Evolutionary conservation across 2,888 invertebrate species (phyloP), one percentile per base, ranked within the genome.

Genomic region (Synanthedon myopaeformis): DNA sequence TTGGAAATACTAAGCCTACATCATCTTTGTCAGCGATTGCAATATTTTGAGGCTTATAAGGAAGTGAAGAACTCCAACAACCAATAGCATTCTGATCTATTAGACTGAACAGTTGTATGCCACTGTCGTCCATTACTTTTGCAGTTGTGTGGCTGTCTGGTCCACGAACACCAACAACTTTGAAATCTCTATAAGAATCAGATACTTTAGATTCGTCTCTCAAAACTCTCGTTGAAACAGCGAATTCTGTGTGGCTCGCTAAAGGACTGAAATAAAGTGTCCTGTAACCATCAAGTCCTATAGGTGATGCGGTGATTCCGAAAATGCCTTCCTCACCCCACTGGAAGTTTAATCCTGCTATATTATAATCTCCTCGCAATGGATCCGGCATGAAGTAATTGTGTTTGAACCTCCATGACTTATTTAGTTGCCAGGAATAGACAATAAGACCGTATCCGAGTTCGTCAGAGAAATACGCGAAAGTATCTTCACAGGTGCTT

Each of bases 241-340:
- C 90, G 66, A 95, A 95, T 72, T 94, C 93, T 1, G 93, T 90
- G 69, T 92, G 89, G 68, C 94, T 94, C 55, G 94, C 91, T 58
- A 96, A 74, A 0, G 95, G 93, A 67, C 93, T 93, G 81, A 95
- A 95, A 77, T 91, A 94, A 49, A 95, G 82, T 0, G 90, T 92
- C 63, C 93, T 90, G 67, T 81, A 93, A 14, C 94, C 94, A 65
- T 93, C 92, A 10, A 81, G 65, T 13, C 91, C 89, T 4, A 89
- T 70, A 0, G 94, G 92, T 0, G 94, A 92, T 2, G 94, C 73
- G 0, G 93, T 90, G 76, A 94, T 91, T 1, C 95, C 95, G 61
- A 95, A 95, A 57, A 94, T 92, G 12, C 94, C 94, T 78, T 94
- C 95, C 60, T 91, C 91, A 23, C 91, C 91, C 95, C 95, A 96